Evolutionary conservation across 2,888 invertebrate genomes (phyloP), one percentile per base, ranked within the genome.

Genomic region (Phengaris alcon): DNA sequence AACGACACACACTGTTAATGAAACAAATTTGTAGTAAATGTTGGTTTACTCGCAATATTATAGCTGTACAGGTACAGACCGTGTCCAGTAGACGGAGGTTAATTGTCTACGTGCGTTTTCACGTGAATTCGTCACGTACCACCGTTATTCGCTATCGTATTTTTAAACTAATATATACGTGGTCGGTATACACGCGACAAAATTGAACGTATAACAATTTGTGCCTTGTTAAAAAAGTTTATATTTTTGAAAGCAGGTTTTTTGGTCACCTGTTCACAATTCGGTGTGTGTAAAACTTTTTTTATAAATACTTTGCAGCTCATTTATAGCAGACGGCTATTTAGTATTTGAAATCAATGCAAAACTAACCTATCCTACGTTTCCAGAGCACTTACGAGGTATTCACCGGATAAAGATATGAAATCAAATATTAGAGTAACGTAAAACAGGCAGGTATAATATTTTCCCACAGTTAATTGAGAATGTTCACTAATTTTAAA

Each of bases 51-150:
- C 48, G 72, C 72, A 72, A 72, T 72, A 72, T 52, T 54, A 72
- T 22, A 68, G 51, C 51, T 75, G 70, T 51, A 76, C 78, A 72
- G 76, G 76, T 77, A 76, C 75, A 57, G 75, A 73, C 76, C 78
- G 80, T 82, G 88, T 89, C 88, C 48, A 12, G 89, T 88, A 88
- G 85, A 88, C 88, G 88, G 87, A 88, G 84, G 89, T 89, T 90
- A 90, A 64, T 64, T 90, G 89, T 87, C 88, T 90, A 90, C 90
- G 90, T 90, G 90, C 88, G 89, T 87, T 89, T 88, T 86, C 86
- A 87, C 84, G 84, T 81, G 86, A 86, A 87, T 87, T 86, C 86
- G 88, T 89, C 88, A 89, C 90, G 90, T 90, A 84, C 86, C 75
- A 75, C 73, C 76, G 79, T 80, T 80, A 77, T 79, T 76, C 74